Percentiles rank a stretch among this genome's conserved stretches.
Conservation (phyloP, 2,888 invertebrate genomes). For the Athripsodes cinereus region DNA sequence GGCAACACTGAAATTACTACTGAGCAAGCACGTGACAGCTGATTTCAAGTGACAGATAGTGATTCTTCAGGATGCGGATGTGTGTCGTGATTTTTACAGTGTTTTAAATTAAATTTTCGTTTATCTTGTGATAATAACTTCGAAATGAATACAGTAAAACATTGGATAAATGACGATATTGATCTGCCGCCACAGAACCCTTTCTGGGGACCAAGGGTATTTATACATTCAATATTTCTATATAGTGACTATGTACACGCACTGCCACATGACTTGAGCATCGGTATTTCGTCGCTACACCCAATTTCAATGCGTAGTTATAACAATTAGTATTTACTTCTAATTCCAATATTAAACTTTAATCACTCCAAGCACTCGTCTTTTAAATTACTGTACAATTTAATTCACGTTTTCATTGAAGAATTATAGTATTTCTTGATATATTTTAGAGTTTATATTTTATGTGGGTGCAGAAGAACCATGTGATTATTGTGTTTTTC, state of each 20-base stretch:
- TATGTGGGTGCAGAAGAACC: no score
- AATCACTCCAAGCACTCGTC: no score
- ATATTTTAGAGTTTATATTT: no score
- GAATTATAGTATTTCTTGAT: no score
- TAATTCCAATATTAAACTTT: no score
- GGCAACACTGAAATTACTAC: conserved; percentile 6
- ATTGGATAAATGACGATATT: conserved; percentile 7
- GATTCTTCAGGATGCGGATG: conserved; percentile 2
- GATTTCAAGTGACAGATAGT: conserved; percentile 5
- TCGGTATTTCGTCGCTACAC: not conserved
- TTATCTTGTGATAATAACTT: not conserved
- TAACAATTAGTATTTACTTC: no score
- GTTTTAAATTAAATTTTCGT: not conserved
- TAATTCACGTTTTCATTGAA: no score
- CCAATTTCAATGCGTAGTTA: not conserved
- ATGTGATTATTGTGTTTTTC: no score
- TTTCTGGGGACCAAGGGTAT: conserved; percentile 6
- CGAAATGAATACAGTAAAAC: conserved; percentile 3
- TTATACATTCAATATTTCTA: not conserved
- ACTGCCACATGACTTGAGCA: not conserved
- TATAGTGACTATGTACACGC: not conserved
- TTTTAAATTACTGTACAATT: no score
- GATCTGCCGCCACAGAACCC: conserved; percentile 2
- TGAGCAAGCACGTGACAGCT: conserved; percentile 6
- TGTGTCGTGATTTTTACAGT: not conserved